A percentile compares a stretch with the other conserved stretches of the same genome.
Conservation (phyloP, 2,888 invertebrate genomes). For the Coleophora deauratella region DNA sequence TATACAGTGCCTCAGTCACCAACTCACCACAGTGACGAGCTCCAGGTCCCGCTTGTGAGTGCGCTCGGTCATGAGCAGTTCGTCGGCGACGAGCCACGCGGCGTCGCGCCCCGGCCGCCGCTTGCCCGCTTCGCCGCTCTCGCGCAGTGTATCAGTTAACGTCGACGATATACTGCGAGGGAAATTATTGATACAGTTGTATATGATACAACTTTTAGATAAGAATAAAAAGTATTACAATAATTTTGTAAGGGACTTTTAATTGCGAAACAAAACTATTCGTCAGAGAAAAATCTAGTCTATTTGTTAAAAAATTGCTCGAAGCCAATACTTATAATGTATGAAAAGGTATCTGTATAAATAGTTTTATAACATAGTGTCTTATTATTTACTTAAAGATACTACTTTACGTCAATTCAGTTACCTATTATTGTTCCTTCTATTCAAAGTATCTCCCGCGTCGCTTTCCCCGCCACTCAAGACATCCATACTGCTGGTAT, state of each 20-base stretch:
- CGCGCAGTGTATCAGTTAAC: slow-evolving; percentile 33
- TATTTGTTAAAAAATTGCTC: too few relatives aligned
- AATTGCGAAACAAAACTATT: too few relatives aligned
- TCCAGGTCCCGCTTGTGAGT: slow-evolving; percentile 96
- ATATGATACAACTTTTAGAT: too few relatives aligned
- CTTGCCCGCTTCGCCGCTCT: slow-evolving; percentile 32
- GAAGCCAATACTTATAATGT: too few relatives aligned
- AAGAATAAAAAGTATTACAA: too few relatives aligned
- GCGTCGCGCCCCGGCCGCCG: slow-evolving; percentile 44
- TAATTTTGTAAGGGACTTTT: too few relatives aligned
- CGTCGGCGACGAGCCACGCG: slow-evolving; percentile 89
- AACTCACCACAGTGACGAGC: slow-evolving; percentile 87
- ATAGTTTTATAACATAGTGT: too few relatives aligned
- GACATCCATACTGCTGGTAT: slow-evolving; percentile 67
- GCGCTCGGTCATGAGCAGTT: slow-evolving; percentile 95
- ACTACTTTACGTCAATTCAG: background rate
- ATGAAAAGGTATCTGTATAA: too few relatives aligned
- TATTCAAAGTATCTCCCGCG: slow-evolving; percentile 58
- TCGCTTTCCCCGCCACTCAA: slow-evolving; percentile 67
- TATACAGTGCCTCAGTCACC: too few relatives aligned
- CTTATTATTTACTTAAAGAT: too few relatives aligned
- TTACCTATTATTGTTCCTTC: slow-evolving; percentile 64
- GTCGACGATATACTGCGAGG: slow-evolving; percentile 46
- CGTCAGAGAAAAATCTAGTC: too few relatives aligned
- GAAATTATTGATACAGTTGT: background rate